These are phyloP conservation scores for Physella acuta DNA, from an alignment of 1,140 invertebrate genomes.

Conservation along the genomic window DNA sequence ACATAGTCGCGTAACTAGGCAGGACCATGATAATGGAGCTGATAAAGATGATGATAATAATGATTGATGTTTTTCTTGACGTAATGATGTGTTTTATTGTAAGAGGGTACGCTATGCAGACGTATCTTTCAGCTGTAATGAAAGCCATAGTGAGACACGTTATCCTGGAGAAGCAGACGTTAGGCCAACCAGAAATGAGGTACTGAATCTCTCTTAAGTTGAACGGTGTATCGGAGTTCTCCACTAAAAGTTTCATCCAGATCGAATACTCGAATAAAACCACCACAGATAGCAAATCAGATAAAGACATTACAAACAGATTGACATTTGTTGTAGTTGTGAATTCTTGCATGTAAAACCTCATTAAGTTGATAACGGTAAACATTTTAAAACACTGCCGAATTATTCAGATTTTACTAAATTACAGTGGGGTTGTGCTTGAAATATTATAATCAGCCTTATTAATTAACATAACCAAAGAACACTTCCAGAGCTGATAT, in stretches of 20 bases:
- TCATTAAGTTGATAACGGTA: not conserved
- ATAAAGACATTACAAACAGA: not conserved
- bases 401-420: too few species aligned
- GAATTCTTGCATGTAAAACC: not conserved
- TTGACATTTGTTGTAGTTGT: too few species aligned
- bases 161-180: too few species aligned
- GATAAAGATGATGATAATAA: not conserved
- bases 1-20: not conserved
- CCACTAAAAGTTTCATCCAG: too few species aligned
- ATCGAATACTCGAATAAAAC: not conserved
- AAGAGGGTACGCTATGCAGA: not conserved
- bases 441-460: too few species aligned
- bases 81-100: conserved; percentile 7
- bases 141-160: not conserved
- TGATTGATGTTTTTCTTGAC: not conserved
- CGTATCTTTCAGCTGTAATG: not conserved
- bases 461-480: too few species aligned
- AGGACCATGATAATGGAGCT: too few species aligned
- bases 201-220: not conserved
- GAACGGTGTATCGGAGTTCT: not conserved
- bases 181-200: not conserved
- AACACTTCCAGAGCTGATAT: too few species aligned
- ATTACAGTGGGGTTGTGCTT: too few species aligned
- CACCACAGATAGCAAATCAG: not conserved
- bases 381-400: not conserved